Conservation (phyloP, 2,797 vertebrate species). For the Rachycentron canadum region DNA sequence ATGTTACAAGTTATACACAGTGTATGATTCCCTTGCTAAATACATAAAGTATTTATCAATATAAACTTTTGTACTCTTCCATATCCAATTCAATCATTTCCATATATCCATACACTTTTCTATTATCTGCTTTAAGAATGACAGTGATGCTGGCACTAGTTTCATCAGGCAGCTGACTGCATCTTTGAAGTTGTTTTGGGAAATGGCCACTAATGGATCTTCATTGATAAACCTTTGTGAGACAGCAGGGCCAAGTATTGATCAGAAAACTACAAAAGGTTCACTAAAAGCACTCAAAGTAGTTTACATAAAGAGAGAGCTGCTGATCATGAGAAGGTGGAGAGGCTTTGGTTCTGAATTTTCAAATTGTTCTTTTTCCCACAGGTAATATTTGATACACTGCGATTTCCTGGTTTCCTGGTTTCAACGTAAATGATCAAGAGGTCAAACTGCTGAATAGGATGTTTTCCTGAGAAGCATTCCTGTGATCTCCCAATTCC, state of each 20-base stretch:
- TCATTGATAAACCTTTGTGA: slow-evolving; percentile 37
- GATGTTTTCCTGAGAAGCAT: slow-evolving; percentile 13
- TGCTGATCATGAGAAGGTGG: slow-evolving; percentile 17
- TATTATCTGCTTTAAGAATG: background rate
- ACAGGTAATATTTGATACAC: slow-evolving; percentile 37
- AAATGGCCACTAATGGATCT: slow-evolving; percentile 53
- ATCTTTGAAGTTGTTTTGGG: slow-evolving; percentile 14
- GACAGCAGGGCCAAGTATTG: slow-evolving; percentile 57
- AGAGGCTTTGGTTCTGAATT: slow-evolving; percentile 16
- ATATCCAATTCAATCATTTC: background rate
- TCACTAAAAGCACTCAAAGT: slow-evolving; percentile 48
- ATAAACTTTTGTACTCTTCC: no score
- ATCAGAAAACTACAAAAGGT: slow-evolving; percentile 40
- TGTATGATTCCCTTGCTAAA: no score
- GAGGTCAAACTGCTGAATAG: slow-evolving; percentile 3
- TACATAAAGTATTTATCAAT: no score
- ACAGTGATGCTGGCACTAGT: background rate
- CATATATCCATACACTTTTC: background rate
- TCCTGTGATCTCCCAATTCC: background rate
- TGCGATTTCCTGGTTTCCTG: slow-evolving; percentile 27
- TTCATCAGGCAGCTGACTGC: background rate
- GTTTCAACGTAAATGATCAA: slow-evolving; percentile 29
- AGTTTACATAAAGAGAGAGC: slow-evolving; percentile 28
- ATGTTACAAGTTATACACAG: no score
- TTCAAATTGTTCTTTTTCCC: slow-evolving; percentile 12